A percentile compares a stretch with the other conserved stretches of the same genome.
Evolutionary conservation across 2,797 vertebrate genomes (phyloP).

Genomic region (Megaceryle alcyon): DNA sequence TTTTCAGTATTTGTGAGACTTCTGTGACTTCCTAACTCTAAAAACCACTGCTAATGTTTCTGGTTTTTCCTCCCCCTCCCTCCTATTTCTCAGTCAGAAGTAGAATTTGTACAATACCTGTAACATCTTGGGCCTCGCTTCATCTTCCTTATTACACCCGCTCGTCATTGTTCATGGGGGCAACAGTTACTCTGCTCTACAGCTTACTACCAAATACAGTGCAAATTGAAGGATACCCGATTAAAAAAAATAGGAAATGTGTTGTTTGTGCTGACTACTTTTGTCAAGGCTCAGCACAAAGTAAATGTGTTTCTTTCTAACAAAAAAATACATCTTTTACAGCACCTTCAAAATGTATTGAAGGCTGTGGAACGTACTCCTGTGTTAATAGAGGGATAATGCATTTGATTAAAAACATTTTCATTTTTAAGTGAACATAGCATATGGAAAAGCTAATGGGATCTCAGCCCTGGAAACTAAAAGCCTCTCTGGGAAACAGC

Average conservation of each 20-base stretch:
- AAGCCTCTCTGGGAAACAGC: background rate
- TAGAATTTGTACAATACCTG: background rate
- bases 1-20: background rate
- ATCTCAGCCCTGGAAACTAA: background rate
- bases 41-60: background rate
- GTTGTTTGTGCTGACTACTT: background rate
- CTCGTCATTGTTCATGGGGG: background rate
- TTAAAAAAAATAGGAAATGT: constrained; percentile 4
- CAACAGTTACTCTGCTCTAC: background rate
- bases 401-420: constrained; percentile 3
- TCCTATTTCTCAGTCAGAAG: background rate
- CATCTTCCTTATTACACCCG: background rate
- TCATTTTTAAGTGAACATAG: background rate
- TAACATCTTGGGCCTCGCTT: background rate
- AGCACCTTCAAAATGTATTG: background rate
- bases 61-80: background rate
- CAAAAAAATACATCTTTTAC: background rate
- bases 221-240: background rate
- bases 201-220: background rate
- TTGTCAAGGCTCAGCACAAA: background rate
- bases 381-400: background rate
- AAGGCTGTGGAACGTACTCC: background rate
- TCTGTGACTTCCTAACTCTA: background rate
- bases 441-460: background rate
- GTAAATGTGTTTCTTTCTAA: background rate